Evolutionary conservation across 2,797 vertebrate species (phyloP).

Genomic region (Prionace glauca): DNA sequence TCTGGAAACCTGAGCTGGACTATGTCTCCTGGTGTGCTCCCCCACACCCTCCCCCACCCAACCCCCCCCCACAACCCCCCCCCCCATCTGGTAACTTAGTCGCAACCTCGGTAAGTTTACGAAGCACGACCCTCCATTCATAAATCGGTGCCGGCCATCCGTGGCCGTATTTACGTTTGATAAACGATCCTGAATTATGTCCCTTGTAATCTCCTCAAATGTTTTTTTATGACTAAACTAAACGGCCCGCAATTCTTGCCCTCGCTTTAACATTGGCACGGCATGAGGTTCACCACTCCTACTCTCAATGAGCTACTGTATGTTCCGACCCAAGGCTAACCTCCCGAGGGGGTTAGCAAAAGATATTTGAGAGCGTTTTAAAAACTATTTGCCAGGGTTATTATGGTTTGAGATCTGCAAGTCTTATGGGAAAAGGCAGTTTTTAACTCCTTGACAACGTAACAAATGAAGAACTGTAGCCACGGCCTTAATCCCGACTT

Average conservation of each 20-base stretch:
- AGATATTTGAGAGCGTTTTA: constrained; percentile 28
- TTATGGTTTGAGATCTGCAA: constrained; percentile 1
- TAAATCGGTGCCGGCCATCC: neutral
- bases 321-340: neutral
- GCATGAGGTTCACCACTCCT: neutral
- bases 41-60: no score
- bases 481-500: neutral
- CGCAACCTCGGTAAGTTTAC: neutral
- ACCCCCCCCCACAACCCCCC: no score
- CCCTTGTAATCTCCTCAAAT: constrained; percentile 22
- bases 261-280: constrained; percentile 20
- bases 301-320: constrained; percentile 33
- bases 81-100: neutral
- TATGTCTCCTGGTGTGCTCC: neutral
- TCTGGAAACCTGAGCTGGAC: constrained; percentile 20
- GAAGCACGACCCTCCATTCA: neutral
- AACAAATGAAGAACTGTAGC: neutral
- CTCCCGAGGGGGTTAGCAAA: neutral
- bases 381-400: constrained; percentile 18
- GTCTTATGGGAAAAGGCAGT: neutral
- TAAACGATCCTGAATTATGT: constrained; percentile 35
- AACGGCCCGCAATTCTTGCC: neutral
- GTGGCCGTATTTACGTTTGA: neutral
- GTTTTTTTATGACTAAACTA: constrained; percentile 12
- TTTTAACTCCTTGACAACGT: neutral